Conservation (phyloP, 2,113 vertebrate species). For the Bubalus kerabau region DNA sequence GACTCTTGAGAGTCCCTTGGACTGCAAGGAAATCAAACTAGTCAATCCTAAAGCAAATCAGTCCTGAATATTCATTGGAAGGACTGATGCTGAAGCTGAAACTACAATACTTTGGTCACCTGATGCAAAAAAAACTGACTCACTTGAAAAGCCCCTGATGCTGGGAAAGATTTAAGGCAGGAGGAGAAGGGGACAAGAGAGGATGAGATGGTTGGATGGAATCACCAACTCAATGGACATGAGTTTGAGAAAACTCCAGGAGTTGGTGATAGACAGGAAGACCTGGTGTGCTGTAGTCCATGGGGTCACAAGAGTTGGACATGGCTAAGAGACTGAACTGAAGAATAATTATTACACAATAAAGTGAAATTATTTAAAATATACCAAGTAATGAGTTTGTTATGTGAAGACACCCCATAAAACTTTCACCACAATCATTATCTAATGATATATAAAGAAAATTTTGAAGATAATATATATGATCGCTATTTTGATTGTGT, state of each 20-base stretch:
- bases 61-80: not conserved
- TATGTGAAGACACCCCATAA: not conserved
- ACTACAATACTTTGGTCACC: not conserved
- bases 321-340: not conserved
- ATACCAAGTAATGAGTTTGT: not conserved
- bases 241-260: not conserved
- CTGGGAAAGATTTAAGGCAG: not conserved
- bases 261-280: not conserved
- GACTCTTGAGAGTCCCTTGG: not conserved
- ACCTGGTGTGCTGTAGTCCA: not conserved
- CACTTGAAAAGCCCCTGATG: not conserved
- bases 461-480: not conserved
- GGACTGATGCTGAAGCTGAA: not conserved
- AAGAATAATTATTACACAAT: not conserved
- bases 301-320: not conserved
- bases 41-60: not conserved
- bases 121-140: not conserved
- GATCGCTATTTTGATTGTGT: not conserved
- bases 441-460: not conserved
- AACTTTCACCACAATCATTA: not conserved
- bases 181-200: not conserved
- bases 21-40: not conserved
- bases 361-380: not conserved
- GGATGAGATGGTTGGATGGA: not conserved
- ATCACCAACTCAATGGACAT: not conserved